A percentile compares a stretch with the other conserved stretches of the same genome.
phyloP scores from a whole-genome alignment of 2,113 vertebrate genomes.

The Pogona vitticeps region DNA sequence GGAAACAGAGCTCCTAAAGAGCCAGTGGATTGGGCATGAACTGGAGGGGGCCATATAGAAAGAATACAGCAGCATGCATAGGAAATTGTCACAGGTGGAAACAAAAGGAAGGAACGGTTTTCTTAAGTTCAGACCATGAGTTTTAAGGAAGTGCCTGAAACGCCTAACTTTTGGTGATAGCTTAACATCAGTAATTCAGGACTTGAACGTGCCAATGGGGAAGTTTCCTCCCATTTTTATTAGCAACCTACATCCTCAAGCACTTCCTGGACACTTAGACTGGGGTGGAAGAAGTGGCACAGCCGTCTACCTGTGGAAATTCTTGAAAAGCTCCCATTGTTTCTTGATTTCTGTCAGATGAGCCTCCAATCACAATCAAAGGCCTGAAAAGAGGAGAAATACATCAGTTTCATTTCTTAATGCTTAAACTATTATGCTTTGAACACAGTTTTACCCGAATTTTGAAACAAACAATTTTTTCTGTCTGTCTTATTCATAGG shows the following conservation, averaged over 20 bases:
- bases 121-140: background rate
- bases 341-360: constrained; percentile 91
- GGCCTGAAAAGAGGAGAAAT: constrained; percentile 80
- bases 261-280: no score
- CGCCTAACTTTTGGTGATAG: no score
- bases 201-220: background rate
- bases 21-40: background rate
- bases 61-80: background rate
- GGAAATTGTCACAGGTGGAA: background rate
- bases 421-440: background rate
- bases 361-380: constrained; percentile 92
- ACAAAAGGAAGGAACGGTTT: background rate
- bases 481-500: no score
- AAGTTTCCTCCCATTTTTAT: background rate
- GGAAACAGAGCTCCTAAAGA: background rate
- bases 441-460: background rate
- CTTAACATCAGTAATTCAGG: no score
- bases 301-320: constrained; percentile 88
- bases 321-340: constrained; percentile 96
- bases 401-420: background rate
- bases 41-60: background rate
- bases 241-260: background rate
- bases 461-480: background rate
- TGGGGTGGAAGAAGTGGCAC: background rate
- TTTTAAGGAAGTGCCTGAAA: no score